A percentile compares a stretch with the other conserved stretches of the same genome.
phyloP scores from a whole-genome alignment of 2,113 vertebrate genomes.

The Uropsilus gracilis region DNA sequence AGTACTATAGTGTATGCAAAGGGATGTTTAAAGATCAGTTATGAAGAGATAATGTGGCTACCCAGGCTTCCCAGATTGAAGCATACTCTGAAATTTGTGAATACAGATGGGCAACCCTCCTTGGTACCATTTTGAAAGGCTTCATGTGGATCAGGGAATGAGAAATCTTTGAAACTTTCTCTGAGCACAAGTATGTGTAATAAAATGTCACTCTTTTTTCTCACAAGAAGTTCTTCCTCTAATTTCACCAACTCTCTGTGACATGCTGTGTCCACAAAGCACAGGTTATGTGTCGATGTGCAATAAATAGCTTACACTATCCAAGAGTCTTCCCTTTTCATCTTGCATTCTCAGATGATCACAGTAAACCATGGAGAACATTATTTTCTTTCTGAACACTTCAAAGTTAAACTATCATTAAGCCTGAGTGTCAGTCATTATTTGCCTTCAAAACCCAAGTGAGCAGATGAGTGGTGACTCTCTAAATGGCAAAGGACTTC shows the following conservation, averaged over 20 bases:
- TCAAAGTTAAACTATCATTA: constrained; percentile 60
- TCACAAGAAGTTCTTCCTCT: not conserved
- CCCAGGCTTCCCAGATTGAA: not conserved
- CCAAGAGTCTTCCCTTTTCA: constrained; percentile 26
- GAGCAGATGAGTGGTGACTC: not conserved
- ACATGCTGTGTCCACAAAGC: not conserved
- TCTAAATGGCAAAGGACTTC: constrained; percentile 33
- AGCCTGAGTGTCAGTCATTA: constrained; percentile 18
- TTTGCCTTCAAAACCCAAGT: constrained; percentile 26
- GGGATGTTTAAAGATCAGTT: not conserved
- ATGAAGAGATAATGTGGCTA: constrained; percentile 14
- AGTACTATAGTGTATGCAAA: not conserved
- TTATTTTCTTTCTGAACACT: constrained; percentile 40
- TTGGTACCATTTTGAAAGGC: not conserved
- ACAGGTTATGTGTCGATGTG: not conserved
- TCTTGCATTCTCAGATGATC: constrained; percentile 15
- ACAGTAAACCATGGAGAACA: not conserved
- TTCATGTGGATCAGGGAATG: not conserved
- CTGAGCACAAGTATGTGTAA: not conserved
- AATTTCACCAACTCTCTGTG: not conserved
- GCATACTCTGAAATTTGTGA: not conserved
- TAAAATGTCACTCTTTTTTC: constrained; percentile 10
- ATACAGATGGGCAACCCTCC: not conserved
- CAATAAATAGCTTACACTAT: not conserved
- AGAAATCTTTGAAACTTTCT: not conserved